phyloP scores from a whole-genome alignment of 2,888 invertebrate species.

The Eupithecia exiguata region DNA sequence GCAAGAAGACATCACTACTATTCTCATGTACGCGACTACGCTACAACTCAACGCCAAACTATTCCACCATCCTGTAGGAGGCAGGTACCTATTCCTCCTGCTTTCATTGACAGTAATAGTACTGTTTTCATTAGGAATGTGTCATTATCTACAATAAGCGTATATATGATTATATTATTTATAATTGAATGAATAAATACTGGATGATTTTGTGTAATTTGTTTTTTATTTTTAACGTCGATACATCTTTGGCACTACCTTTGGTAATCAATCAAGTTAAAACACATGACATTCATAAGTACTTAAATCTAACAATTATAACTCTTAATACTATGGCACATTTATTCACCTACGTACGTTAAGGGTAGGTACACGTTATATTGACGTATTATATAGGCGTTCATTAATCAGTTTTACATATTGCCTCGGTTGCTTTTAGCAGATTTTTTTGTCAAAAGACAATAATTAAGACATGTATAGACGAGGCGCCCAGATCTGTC shows the following conservation, averaged over 20 bases:
- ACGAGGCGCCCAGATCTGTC: not conserved
- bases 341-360: not conserved
- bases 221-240: conserved; percentile 44
- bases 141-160: conserved; percentile 83
- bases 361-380: not conserved
- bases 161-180: conserved; percentile 21
- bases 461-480: not conserved
- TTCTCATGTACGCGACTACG: conserved; percentile 90
- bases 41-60: conserved; percentile 89
- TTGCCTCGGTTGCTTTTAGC: not conserved
- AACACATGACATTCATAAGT: conserved; percentile 24
- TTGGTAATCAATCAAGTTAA: conserved; percentile 34
- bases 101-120: conserved; percentile 84
- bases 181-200: conserved; percentile 36
- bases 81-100: conserved; percentile 86
- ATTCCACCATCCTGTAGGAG: conserved; percentile 88
- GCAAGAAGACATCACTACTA: conserved; percentile 89
- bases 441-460: not conserved
- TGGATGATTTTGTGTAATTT: conserved; percentile 28
- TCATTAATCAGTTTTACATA: conserved; percentile 5
- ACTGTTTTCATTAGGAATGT: conserved; percentile 89
- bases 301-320: conserved; percentile 22
- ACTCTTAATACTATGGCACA: conserved; percentile 15
- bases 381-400: not conserved
- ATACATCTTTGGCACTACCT: conserved; percentile 53